Evolutionary conservation across 1,140 invertebrate genomes (phyloP), one percentile per base, ranked within the genome.

Genomic region (Leguminivora glycinivorella): DNA sequence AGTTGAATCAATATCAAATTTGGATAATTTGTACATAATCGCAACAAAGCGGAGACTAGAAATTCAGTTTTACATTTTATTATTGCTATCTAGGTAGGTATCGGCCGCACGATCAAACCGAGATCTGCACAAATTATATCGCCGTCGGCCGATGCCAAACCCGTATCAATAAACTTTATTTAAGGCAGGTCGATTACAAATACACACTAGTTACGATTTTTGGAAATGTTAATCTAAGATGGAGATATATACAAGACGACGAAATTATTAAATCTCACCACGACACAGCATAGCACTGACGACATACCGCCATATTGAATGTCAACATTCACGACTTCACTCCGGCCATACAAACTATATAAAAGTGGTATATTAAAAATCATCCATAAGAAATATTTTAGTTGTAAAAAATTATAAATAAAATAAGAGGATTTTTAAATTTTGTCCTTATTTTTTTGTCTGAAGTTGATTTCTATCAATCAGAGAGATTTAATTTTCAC

Each of bases 231-330:
- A 76, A 69, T 72, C 58, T 71, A 78, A 73, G 66, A 83, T 80
- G 70, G 73, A 72, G 75, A 80, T 75, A 79, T 78, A 81, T 80
- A 84, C 79, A 79, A 79, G 83, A 81, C 75, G 67, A 83, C 79
- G 70, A 83, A 88, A 83, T 85, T 81, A 88, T 78, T 79, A 84
- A 89, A 85, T 89, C 88, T 90, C 87, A 96, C 96, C 96, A 96
- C 95, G 95, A 96, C 95, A 96, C 95, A 96, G 96, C 96, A 96
- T 94, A 96, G 95, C 96, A 96, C 96, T 96, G 96, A 96, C 95
- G 95, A 96, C 95, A 96, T 96, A 95, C 96, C 96, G 96, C 96
- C 96, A 97, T 97, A 95, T 96, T 96, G 95, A 92, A 92, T 91
- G 89, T 91, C 89, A 91, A 89, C 87, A 87, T 85, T 86, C 82